These are phyloP conservation scores for Micromys minutus DNA, from an alignment of 2,113 vertebrate species.

Conservation along the genomic window DNA sequence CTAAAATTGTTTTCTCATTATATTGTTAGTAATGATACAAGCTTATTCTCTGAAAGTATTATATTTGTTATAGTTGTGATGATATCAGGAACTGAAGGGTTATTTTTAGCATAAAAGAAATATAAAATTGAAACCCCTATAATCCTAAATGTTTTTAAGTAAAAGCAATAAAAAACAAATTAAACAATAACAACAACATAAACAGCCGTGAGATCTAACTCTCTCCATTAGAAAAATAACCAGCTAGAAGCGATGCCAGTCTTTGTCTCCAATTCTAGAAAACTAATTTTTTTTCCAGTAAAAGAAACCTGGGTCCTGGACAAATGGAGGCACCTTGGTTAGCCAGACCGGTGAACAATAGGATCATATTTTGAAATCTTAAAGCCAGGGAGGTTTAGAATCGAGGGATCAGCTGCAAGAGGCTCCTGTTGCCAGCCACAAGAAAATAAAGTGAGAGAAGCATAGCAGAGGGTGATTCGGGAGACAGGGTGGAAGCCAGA, in stretches of 20 bases:
- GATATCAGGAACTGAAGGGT: background rate
- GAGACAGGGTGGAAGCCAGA: background rate
- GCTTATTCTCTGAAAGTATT: background rate
- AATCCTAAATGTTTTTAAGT: background rate
- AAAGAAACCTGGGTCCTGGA: background rate
- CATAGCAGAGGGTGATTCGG: background rate
- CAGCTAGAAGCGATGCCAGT: background rate
- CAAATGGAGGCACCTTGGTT: background rate
- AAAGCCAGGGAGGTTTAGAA: background rate
- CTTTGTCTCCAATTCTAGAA: background rate
- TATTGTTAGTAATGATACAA: background rate
- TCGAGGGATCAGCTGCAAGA: background rate
- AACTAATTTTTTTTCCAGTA: background rate
- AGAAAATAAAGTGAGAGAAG: background rate
- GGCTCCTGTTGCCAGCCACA: background rate
- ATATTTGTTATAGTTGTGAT: slow-evolving; percentile 32
- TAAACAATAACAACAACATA: background rate
- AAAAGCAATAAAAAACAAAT: background rate
- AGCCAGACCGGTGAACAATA: background rate
- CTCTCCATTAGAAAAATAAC: background rate
- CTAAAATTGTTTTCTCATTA: background rate
- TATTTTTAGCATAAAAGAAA: background rate
- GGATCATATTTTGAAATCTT: background rate
- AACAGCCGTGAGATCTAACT: background rate
- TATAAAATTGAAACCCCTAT: background rate